phyloP scores from a whole-genome alignment of 2,797 vertebrate species.

The Mareca strepera region DNA sequence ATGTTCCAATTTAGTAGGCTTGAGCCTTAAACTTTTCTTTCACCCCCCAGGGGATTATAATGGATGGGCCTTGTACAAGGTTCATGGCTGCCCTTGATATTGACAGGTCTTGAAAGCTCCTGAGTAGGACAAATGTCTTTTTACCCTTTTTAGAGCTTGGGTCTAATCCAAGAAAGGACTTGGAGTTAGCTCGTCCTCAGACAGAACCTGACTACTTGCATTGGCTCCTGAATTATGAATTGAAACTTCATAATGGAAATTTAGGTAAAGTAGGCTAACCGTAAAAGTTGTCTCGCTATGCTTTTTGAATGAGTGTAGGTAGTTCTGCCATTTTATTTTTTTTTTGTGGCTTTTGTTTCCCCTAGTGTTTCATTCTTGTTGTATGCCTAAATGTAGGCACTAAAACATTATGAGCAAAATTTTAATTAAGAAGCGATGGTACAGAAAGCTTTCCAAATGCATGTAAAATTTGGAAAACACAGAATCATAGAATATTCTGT shows the following conservation, averaged over 20 bases:
- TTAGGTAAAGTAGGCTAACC: background rate
- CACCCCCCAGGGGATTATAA: background rate
- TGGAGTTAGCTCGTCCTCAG: background rate
- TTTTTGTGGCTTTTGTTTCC: background rate
- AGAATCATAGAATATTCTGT: no score
- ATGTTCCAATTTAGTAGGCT: background rate
- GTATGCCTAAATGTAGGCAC: no score
- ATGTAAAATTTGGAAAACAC: background rate
- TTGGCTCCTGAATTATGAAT: conserved; percentile 15
- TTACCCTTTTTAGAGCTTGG: conserved; percentile 5
- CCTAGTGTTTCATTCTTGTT: conserved; percentile 30
- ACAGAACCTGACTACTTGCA: background rate
- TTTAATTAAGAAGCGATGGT: background rate
- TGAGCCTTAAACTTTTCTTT: background rate
- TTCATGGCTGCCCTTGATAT: background rate
- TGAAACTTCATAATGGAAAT: conserved; percentile 16
- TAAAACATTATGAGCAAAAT: background rate
- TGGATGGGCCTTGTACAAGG: background rate
- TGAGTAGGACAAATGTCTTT: background rate
- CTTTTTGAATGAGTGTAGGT: conserved; percentile 9
- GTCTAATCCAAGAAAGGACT: conserved; percentile 1
- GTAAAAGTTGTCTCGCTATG: background rate
- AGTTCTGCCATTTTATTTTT: background rate
- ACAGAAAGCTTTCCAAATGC: conserved; percentile 5
- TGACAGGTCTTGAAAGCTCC: background rate